Conservation (phyloP, 2,888 invertebrate species). For the Pseudolycoriella hygida region DNA sequence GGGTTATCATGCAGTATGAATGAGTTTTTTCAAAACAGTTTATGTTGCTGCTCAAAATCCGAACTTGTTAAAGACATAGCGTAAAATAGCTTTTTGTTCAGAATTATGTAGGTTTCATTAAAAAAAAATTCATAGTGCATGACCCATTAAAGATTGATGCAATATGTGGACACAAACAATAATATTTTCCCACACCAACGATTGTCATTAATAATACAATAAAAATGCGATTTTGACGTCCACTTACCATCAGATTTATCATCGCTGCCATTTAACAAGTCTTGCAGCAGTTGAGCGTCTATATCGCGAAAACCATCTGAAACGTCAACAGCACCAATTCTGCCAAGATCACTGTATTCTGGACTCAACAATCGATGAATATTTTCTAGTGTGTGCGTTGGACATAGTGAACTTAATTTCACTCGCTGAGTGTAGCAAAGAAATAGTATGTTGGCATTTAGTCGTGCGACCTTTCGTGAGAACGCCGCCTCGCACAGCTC, state of each 20-base stretch:
- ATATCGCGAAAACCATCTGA: conserved; percentile 27
- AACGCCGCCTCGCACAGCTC: conserved; percentile 56
- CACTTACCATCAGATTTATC: conserved; percentile 48
- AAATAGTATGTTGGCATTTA: conserved; percentile 65
- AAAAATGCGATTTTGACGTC: too few relatives aligned
- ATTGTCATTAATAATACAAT: too few relatives aligned
- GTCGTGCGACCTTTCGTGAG: conserved; percentile 50
- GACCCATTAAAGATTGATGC: too few relatives aligned
- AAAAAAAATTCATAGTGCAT: too few relatives aligned
- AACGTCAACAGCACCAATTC: conserved; percentile 43
- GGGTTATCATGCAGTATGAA: too few relatives aligned
- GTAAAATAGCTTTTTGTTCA: too few relatives aligned
- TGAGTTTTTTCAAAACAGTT: too few relatives aligned
- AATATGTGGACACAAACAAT: too few relatives aligned
- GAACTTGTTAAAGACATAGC: too few relatives aligned
- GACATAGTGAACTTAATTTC: conserved; percentile 40
- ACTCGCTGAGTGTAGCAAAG: conserved; percentile 63
- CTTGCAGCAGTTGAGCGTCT: conserved; percentile 42
- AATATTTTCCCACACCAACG: too few relatives aligned
- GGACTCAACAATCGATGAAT: conserved; percentile 49
- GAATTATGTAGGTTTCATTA: too few relatives aligned
- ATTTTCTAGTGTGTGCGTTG: conserved; percentile 54
- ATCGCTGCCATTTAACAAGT: conserved; percentile 42
- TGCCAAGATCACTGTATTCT: conserved; percentile 49
- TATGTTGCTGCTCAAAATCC: too few relatives aligned